A percentile compares a stretch with the other conserved stretches of the same genome.
Conservation (phyloP, 2,888 invertebrate species). For the Cosmia trapezina region DNA sequence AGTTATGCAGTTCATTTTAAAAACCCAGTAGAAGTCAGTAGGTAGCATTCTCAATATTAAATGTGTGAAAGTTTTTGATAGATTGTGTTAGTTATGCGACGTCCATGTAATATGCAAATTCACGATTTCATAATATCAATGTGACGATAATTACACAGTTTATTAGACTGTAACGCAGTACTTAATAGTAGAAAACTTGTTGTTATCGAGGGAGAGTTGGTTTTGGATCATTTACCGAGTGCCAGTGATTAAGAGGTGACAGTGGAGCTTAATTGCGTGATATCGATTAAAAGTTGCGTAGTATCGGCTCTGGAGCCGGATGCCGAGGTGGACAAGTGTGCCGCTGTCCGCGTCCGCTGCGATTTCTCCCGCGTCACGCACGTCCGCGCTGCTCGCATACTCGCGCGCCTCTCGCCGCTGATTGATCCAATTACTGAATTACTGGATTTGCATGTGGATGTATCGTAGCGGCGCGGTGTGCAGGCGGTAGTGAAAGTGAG, state of each 20-base stretch:
- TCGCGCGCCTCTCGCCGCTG: slow-evolving; percentile 74
- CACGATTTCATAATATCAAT: slow-evolving; percentile 72
- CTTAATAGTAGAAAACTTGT: slow-evolving; percentile 63
- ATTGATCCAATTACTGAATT: slow-evolving; percentile 80
- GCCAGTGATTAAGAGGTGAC: slow-evolving; percentile 65
- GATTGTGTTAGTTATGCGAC: slow-evolving; percentile 67
- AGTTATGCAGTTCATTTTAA: slow-evolving; percentile 49
- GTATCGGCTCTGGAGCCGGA: slow-evolving; percentile 77
- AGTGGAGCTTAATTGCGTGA: slow-evolving; percentile 59
- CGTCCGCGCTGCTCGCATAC: slow-evolving; percentile 78
- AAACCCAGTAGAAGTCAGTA: slow-evolving; percentile 41
- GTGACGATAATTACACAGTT: slow-evolving; percentile 68
- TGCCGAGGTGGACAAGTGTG: slow-evolving; percentile 81
- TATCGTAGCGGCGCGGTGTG: slow-evolving; percentile 55
- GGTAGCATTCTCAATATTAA: slow-evolving; percentile 43
- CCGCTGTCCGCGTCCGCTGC: slow-evolving; percentile 75
- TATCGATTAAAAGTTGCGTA: slow-evolving; percentile 64
- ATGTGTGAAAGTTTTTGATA: slow-evolving; percentile 72
- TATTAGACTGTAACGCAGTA: slow-evolving; percentile 65
- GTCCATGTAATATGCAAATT: slow-evolving; percentile 74
- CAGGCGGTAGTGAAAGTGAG: slow-evolving; percentile 84
- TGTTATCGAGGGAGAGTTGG: slow-evolving; percentile 66
- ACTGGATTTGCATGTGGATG: slow-evolving; percentile 78
- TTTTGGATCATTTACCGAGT: slow-evolving; percentile 60
- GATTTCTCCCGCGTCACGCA: slow-evolving; percentile 89